Evolutionary conservation across 92 coral and sea anemone species (phyloP), one percentile per base, ranked within the genome.

Genomic region (Meandrina meandrites): DNA sequence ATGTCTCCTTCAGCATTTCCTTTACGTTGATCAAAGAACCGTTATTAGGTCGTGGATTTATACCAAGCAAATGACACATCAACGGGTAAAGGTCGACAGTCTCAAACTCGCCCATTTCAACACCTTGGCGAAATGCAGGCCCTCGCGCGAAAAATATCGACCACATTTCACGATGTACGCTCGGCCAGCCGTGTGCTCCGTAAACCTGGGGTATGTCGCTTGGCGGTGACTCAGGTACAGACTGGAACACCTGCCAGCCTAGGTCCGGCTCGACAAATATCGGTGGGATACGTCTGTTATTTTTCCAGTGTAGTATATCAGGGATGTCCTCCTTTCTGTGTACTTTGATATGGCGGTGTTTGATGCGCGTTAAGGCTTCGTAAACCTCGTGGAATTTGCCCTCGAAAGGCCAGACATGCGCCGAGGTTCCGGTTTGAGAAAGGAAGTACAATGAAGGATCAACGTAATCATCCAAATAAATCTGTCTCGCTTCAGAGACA

Each of bases 261-360:
- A 75, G 19, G 18, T 91, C 92, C 9, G 92, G 88, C 18, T 87
- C 90, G 6, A 92, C 83, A 69, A 80, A 92, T 48, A 94, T 91
- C 21, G 94, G 95, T 8, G 98, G 94, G 54, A 88, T 85, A 57
- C 98, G 90, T 37, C 98, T 89, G 81, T 94, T 94, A 77, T 94
- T 91, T 30, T 88, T 89, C 50, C 81, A 88, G 84, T 94, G 95
- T 75, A 85, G 86, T 30, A 51, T 88, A 17, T 86, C 91, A 8
- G 98, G 95, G 40, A 94, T 92, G 32, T 94, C 89, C 27, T 94
- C 89, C 48, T 92, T 92, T 88, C 89, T 88, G 90, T 90, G 90
- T 3, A 92, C 90, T 37, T 62, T 86, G 27, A 87, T 84, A 12
- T 64, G 88, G 15, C 80, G 66, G 58, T 76, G 60, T 36, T 81